Evolutionary conservation across 2,113 vertebrate genomes (phyloP).

Genomic region (Corythaixoides concolor): DNA sequence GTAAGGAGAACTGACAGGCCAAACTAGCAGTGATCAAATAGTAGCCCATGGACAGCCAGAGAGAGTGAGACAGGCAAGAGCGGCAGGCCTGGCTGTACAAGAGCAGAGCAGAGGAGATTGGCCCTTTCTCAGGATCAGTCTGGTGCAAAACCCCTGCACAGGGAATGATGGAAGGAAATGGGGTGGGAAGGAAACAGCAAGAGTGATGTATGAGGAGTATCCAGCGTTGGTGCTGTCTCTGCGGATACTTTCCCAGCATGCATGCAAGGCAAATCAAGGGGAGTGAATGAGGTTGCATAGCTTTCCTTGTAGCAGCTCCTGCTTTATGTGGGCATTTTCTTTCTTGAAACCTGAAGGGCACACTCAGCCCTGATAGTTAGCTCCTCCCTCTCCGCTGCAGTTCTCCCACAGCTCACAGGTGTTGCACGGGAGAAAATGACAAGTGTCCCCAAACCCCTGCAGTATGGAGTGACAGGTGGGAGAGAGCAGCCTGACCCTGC

Average conservation of each 20-base stretch:
- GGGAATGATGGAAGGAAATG: background rate
- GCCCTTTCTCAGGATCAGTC: background rate
- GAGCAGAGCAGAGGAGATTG: background rate
- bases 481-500: background rate
- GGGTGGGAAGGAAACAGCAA: background rate
- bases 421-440: background rate
- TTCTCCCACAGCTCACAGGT: background rate
- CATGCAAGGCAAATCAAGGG: background rate
- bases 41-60: background rate
- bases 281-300: background rate
- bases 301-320: background rate
- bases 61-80: background rate
- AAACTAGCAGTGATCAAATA: conserved; percentile 17
- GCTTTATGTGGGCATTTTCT: background rate
- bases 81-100: background rate
- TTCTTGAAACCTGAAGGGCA: background rate
- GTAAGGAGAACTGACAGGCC: conserved; percentile 41
- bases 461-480: background rate
- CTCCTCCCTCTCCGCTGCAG: background rate
- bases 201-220: background rate
- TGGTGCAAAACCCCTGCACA: background rate
- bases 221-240: background rate
- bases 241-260: background rate
- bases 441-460: background rate
- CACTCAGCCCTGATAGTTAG: background rate